A percentile compares a stretch with the other conserved stretches of the same genome.
Evolutionary conservation across 2,888 invertebrate species (phyloP).

Genomic region (Sipha maydis): DNA sequence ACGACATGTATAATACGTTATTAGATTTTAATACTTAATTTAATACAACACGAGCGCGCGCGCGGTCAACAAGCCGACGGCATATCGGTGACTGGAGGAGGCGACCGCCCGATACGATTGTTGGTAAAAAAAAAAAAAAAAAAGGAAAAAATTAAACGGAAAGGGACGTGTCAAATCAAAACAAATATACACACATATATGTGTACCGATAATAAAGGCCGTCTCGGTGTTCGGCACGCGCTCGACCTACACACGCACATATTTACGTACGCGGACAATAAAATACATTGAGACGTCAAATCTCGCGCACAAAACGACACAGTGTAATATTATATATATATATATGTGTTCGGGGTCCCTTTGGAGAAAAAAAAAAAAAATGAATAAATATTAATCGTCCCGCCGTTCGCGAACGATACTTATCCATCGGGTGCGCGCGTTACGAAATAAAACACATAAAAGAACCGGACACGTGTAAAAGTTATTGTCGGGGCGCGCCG

Average conservation of each 20-base stretch:
- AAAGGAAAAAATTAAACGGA: constrained; percentile 27
- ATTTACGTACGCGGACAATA: not conserved
- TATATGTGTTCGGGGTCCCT: not conserved
- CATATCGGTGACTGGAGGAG: not conserved
- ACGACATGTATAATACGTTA: not conserved
- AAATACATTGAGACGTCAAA: constrained; percentile 56
- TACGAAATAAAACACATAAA: constrained; percentile 36
- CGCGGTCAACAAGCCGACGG: constrained; percentile 14
- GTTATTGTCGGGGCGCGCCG: constrained; percentile 48
- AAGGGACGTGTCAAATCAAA: constrained; percentile 59
- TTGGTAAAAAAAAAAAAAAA: constrained; percentile 13
- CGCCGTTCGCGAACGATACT: constrained; percentile 51
- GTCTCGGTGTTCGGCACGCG: constrained; percentile 35
- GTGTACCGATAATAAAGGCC: constrained; percentile 8
- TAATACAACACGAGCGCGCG: constrained; percentile 16
- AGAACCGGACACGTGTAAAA: constrained; percentile 61
- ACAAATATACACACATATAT: constrained; percentile 26
- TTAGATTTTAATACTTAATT: constrained; percentile 56
- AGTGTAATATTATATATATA: too few species aligned
- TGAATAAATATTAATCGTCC: constrained; percentile 43
- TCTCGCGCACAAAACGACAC: not conserved
- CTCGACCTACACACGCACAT: not conserved
- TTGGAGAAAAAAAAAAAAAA: not conserved
- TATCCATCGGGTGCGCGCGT: not conserved
- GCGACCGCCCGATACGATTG: constrained; percentile 16